Evolutionary conservation across 2,888 invertebrate species (phyloP), one percentile per base, ranked within the genome.

Genomic region (Cantharis lateralis): DNA sequence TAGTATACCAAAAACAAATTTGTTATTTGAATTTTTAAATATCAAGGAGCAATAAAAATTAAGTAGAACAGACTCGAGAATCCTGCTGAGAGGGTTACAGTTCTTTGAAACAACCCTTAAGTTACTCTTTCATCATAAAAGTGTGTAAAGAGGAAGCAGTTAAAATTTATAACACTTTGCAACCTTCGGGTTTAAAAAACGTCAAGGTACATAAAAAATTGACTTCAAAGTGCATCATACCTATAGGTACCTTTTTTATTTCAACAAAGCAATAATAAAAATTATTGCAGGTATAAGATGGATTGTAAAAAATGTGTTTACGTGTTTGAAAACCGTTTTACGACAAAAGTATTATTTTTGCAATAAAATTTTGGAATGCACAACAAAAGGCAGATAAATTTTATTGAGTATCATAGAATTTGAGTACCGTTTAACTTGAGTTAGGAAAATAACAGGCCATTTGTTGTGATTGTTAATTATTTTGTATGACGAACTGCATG

Each of bases 101-200:
- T 72, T 72, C 15, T 70, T 70, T 66, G 20, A 18, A 68, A 68
- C 73, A 66, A 66, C 64, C 64, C 64, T 66, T 48, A 48, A 48
- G 48, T 48, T 48, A 48, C 48, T 48, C 48, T 48, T 48, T n/a
- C n/a, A 48, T 48, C 48, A 48, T 48, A 48, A 48, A 48, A 48
- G 48, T 48, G 48, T 48, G 7, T 48, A 76, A 32, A 76, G 70
- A 70, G 62, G 15, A 24, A 74, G 70, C 71, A 68, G 74, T 77
- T 74, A 69, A 63, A 62, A 68, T 77, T 77, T 77, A 77, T 77
- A 77, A 74, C 77, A 77, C 75, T 73, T 76, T 73, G 68, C 66
- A 73, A 64, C 72, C 72, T 76, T 62, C 32, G 26, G 62, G 20
- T 72, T 68, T 28, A 75, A 70, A 28, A 62, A 20, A 72, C 72